These are phyloP conservation scores for Zygaena filipendulae DNA, from an alignment of 2,888 invertebrate genomes.

Conservation along the genomic window DNA sequence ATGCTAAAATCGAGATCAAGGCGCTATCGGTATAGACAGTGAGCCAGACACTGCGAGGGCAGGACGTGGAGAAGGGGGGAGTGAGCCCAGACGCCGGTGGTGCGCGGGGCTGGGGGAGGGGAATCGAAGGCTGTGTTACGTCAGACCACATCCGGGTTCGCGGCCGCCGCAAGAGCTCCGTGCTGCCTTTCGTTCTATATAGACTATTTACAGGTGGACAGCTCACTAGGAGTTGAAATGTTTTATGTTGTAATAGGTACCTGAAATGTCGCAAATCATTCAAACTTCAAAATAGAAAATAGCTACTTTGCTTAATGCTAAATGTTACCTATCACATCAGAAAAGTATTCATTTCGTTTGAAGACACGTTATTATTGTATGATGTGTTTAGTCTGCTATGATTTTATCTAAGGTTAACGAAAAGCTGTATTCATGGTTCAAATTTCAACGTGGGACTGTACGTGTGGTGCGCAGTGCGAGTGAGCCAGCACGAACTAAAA, in stretches of 20 bases:
- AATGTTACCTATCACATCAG: too few relatives aligned
- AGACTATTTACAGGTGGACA: constrained; percentile 21
- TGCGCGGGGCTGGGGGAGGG: constrained; percentile 19
- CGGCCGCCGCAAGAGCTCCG: constrained; percentile 48
- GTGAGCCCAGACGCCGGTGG: constrained; percentile 13
- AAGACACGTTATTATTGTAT: too few relatives aligned
- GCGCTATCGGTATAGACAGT: constrained; percentile 41
- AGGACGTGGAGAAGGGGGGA: constrained; percentile 15
- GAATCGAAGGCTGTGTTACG: constrained; percentile 52
- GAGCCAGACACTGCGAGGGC: constrained; percentile 41
- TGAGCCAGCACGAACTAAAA: too few relatives aligned
- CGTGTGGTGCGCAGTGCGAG: constrained; percentile 1
- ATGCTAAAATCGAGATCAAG: constrained; percentile 29
- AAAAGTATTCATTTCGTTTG: too few relatives aligned
- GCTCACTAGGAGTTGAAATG: constrained; percentile 10
- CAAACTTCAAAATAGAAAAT: too few relatives aligned
- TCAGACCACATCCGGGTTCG: constrained; percentile 63
- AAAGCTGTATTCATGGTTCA: too few relatives aligned
- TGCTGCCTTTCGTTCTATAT: constrained; percentile 21
- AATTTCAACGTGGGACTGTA: background rate
- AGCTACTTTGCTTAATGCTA: too few relatives aligned
- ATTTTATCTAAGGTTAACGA: too few relatives aligned
- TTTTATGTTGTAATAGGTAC: too few relatives aligned
- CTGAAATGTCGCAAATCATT: too few relatives aligned
- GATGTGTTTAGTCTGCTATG: too few relatives aligned